A percentile compares a stretch with the other conserved stretches of the same genome.
These are phyloP conservation scores for Tachypleus tridentatus DNA, from an alignment of 1,140 invertebrate species.

Conservation along the genomic window DNA sequence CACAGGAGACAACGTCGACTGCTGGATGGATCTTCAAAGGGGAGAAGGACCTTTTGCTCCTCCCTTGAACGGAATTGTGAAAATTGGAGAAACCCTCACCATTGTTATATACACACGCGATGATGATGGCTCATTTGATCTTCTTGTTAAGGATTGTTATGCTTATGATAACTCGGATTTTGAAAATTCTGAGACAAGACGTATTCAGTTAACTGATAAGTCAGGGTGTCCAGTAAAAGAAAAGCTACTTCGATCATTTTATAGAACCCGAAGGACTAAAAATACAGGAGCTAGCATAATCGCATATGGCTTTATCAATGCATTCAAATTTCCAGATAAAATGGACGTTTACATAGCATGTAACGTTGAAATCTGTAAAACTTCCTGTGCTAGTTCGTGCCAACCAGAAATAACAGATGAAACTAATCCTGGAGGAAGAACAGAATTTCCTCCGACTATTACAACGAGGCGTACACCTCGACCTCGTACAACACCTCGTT, in stretches of 20 bases:
- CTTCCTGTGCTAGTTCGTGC: conserved; percentile 4
- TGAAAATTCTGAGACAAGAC: conserved; percentile 35
- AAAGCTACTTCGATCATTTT: conserved; percentile 68
- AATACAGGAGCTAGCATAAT: conserved; percentile 58
- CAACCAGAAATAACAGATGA: background rate
- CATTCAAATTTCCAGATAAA: conserved; percentile 76
- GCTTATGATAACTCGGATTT: conserved; percentile 48
- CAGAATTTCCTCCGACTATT: background rate
- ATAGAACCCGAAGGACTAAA: conserved; percentile 59
- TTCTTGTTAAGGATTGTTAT: conserved; percentile 56
- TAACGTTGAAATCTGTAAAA: conserved; percentile 67
- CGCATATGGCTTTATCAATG: conserved; percentile 65
- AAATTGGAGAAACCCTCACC: conserved; percentile 70
- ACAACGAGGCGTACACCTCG: background rate
- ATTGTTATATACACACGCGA: conserved; percentile 65
- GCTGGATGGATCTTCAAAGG: conserved; percentile 58
- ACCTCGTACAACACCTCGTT: background rate
- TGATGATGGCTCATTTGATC: conserved; percentile 51
- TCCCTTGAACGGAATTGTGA: conserved; percentile 58
- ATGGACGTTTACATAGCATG: conserved; percentile 74
- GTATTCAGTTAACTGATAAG: conserved; percentile 53
- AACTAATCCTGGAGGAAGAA: background rate
- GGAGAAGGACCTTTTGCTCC: conserved; percentile 63
- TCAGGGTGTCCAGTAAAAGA: conserved; percentile 62
- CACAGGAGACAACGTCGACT: conserved; percentile 65